These are phyloP conservation scores for Fulica atra DNA, from an alignment of 2,113 vertebrate species.

Conservation along the genomic window DNA sequence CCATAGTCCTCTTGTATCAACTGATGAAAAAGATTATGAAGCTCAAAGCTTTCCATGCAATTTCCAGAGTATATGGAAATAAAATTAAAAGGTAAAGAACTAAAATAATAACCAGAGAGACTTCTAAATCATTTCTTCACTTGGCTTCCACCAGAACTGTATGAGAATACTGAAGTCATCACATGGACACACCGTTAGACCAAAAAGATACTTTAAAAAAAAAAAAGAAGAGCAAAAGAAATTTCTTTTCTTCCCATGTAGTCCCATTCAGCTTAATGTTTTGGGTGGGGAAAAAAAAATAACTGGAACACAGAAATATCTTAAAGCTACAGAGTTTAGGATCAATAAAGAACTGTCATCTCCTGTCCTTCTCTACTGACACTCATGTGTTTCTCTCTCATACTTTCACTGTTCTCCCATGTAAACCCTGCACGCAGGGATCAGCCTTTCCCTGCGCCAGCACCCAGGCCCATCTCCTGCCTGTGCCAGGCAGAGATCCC, in stretches of 20 bases:
- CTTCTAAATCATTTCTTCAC: neutral
- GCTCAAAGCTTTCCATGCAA: neutral
- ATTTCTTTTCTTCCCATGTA: neutral
- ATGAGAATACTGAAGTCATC: neutral
- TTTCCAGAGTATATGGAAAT: neutral
- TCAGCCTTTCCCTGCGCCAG: neutral
- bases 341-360: neutral
- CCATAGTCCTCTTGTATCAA: neutral
- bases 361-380: neutral
- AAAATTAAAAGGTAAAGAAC: neutral
- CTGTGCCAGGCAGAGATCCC: neutral
- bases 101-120: neutral
- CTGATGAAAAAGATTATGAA: neutral
- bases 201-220: neutral
- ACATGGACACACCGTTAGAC: neutral
- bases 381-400: rapidly evolving
- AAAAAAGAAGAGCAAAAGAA: no score
- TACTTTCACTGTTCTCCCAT: neutral
- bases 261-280: neutral
- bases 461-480: neutral
- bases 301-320: neutral
- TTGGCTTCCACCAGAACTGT: neutral
- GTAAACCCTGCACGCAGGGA: neutral
- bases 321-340: neutral
- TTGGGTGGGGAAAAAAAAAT: neutral